These are phyloP conservation scores for Macropus fuliginosus DNA, from an alignment of 2,797 vertebrate genomes.

Conservation along the genomic window DNA sequence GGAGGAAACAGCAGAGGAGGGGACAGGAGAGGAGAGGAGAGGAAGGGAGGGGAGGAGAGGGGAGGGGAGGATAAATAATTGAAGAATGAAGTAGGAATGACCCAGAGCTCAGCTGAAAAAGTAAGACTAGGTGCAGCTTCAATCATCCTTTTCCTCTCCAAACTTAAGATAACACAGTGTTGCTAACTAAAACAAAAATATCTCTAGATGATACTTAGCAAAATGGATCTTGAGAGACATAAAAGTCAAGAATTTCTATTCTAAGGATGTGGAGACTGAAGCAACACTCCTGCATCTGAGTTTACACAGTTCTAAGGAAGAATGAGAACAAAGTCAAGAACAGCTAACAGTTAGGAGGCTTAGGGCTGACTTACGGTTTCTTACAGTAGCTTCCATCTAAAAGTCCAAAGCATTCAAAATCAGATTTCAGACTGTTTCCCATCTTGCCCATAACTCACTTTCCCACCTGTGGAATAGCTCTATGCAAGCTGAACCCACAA, in stretches of 20 bases:
- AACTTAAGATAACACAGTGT: conserved; percentile 9
- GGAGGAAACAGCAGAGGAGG: rapidly evolving
- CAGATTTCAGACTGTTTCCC: background rate
- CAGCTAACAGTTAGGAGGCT: background rate
- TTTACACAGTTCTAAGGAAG: background rate
- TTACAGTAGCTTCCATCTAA: background rate
- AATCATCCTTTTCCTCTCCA: background rate
- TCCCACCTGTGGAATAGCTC: background rate
- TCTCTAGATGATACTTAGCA: background rate
- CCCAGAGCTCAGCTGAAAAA: background rate
- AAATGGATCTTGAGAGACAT: background rate
- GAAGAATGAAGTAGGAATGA: conserved; percentile 8
- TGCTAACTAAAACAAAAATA: conserved; percentile 42
- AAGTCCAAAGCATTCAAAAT: background rate
- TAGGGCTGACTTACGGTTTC: background rate
- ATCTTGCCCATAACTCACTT: background rate
- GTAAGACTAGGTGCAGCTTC: background rate
- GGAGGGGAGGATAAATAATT: background rate
- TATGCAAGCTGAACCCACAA: background rate
- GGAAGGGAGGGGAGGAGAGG: rapidly evolving
- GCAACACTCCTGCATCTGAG: background rate
- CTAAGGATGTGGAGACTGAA: background rate
- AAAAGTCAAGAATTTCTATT: background rate
- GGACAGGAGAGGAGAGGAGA: rapidly evolving
- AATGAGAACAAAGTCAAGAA: background rate